Base-by-base conservation (phyloP, 2,888 invertebrate genomes). In the Fragum sueziense region DNA sequence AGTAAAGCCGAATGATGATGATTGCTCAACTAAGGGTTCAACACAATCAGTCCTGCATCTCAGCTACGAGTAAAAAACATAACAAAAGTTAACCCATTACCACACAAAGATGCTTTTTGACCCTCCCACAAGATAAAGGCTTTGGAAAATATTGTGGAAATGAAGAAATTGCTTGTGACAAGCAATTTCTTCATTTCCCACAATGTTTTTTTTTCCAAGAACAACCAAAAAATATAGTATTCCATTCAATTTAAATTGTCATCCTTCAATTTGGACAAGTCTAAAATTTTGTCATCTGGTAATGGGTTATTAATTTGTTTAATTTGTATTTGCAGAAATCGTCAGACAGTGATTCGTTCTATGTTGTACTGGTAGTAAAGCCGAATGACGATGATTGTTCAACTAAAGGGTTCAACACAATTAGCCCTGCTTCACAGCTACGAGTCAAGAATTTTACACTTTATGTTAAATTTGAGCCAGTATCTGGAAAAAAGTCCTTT, bases 311-410 rank as follows among this genome's bases (percentile, higher is more conserved):
- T n/a, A n/a, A n/a, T n/a, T n/a, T n/a, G n/a, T n/a, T n/a, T n/a
- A n/a, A n/a, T n/a, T n/a, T n/a, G n/a, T n/a, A n/a, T 71, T 71
- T 33, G 4, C 52, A 72, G 72, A 74, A 68, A 68, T 34, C 65
- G 4, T n/a, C 20, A 0, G 31, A 37, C 29, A 52, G 59, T 4
- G 96, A 84, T 3, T 85, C 96, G 0, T 97, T 97, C 93, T 97
- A 96, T 93, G 94, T 97, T 52, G 96, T 97, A 9, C 95, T 97
- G 89, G 95, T 96, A 67, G 95, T 96, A 80, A 96, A 96, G 92
- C 95, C 95, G 0, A 95, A 95, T 0, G 95, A 96, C 85, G 94
- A 94, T 37, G 95, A 95, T 11, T 94, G 94, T 85, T 20, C 47
- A 3, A 93, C 93, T 34, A 86, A 88, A 59, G 81, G 69, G 14